phyloP scores from a whole-genome alignment of 2,888 invertebrate species.

The Uloborus plumipes region DNA sequence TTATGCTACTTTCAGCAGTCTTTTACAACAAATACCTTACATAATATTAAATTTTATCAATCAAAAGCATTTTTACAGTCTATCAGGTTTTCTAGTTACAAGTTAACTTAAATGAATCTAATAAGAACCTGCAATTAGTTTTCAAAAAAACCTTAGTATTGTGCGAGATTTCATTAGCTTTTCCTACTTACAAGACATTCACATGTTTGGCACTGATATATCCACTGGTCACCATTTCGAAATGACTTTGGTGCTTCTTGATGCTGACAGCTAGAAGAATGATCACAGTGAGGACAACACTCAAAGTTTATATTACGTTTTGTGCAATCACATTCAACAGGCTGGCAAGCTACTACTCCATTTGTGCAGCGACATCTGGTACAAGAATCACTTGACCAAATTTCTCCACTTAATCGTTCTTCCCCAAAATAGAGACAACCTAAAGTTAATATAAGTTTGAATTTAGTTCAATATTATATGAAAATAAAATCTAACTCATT shows the following conservation, averaged over 20 bases:
- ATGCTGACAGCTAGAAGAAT: conserved; percentile 79
- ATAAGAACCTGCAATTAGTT: no score
- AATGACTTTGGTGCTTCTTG: conserved; percentile 84
- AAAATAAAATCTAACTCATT: no score
- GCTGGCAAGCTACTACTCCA: conserved; percentile 77
- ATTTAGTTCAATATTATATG: background rate
- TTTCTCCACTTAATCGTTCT: conserved; percentile 68
- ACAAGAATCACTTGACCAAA: conserved; percentile 70
- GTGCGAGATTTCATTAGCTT: no score
- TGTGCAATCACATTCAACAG: conserved; percentile 80
- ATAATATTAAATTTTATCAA: no score
- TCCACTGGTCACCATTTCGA: conserved; percentile 88
- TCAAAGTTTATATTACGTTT: conserved; percentile 71
- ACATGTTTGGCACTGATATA: conserved; percentile 91
- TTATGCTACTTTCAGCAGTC: no score
- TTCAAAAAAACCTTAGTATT: no score
- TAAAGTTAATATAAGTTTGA: conserved; percentile 69
- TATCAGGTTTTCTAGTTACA: no score
- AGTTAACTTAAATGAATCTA: no score
- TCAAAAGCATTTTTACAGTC: no score
- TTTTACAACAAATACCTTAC: no score
- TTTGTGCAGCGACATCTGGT: conserved; percentile 69
- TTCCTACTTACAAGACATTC: conserved; percentile 82
- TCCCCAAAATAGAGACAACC: conserved; percentile 82
- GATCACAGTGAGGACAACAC: conserved; percentile 87